Base-by-base conservation (phyloP, 2,797 vertebrate genomes). In the Denticeps clupeoides region DNA sequence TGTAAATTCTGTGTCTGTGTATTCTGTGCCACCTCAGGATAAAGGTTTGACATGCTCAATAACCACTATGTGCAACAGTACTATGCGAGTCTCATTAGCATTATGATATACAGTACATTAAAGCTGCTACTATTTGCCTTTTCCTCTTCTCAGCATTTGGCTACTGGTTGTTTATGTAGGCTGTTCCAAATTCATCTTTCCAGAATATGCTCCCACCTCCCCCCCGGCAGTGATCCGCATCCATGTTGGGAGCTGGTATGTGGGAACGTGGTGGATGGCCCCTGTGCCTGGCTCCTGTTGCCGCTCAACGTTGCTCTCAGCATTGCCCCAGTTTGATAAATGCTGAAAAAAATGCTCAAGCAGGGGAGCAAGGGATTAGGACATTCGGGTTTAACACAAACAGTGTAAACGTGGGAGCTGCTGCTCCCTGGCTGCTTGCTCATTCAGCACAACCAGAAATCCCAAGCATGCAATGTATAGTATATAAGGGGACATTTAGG, bases 181-280 rank as follows among this genome's bases (percentile, higher is more conserved):
- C n/a, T n/a, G n/a, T 31, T 15, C 13, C 31, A 33, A 13, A 12
- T 15, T 7, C 13, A 33, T 15, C 31, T 7, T 31, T 19, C 19
- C 12, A 13, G 31, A 5, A 31, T 4, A 15, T 2, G 31, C 19
- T 7, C 35, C 13, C 7, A 8, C 29, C 6, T 32, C 3, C 9
- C 3, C 15, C 15, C 32, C 8, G 7, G 18, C 2, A 3, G 15
- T 9, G 32, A 16, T 38, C 16, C 21, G 35, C 38, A 11, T 11
- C 35, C 35, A 38, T 38, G 18, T 38, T 38, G 35, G 35, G 35
- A 21, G 9, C 35, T 38, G 35, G 35, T 38, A 38, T 38, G 35
- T 38, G 18, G 18, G 33, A 16, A 21, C 3, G 10, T 10, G 4
- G 35, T 18, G 16, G 4, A 21, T 35, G 19, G 9, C 11, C 35